Base-by-base conservation (phyloP, 2,888 invertebrate species). In the Macrophya annulata region DNA sequence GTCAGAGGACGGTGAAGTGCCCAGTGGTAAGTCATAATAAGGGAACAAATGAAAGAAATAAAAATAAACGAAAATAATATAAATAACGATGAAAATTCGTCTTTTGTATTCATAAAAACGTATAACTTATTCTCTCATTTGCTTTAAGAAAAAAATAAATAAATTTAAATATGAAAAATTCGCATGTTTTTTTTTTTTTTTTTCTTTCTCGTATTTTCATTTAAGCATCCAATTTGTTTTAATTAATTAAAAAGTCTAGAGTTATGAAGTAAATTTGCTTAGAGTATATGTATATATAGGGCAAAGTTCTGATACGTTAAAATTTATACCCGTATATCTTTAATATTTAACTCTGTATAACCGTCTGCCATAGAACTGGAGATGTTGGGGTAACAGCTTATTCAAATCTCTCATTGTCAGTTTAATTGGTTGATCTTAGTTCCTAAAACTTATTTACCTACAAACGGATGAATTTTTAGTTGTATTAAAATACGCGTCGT, bases 1-100 rank as follows among this genome's bases (percentile, higher is more conserved):
- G 88, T 89, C 92, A 88, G 92, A 92, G 89, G 92, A 93, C 89
- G 90, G 89, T 88, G 92, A 92, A 88, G 90, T 87, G 86, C 85
- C 88, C 84, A 86, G 86, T 81, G 90, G 92, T 92, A 87, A 90
- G 89, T 88, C 55, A 45, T 79, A n/a, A n/a, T 21, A 48, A 77
- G 45, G 45, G 74, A 31, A 21, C 3, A 10, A 43, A 9, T 15
- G 15, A 43, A 62, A 62, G n/a, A 10, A 55, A 55, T 31, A 31
- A 31, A n/a, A 15, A 55, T 1, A n/a, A 55, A 55, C 1, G 43
- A 43, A 43, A 43, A 72, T 15, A 5, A 43, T 43, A 17, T 17
- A 43, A 48, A 48, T 25, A 77, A 55, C 51, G 31, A 77, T 37
- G 31, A 77, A 51, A 77, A 86, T 85, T 55, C 72, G 68, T 51